phyloP scores from a whole-genome alignment of 2,888 invertebrate species.

The Pheosia gnoma region DNA sequence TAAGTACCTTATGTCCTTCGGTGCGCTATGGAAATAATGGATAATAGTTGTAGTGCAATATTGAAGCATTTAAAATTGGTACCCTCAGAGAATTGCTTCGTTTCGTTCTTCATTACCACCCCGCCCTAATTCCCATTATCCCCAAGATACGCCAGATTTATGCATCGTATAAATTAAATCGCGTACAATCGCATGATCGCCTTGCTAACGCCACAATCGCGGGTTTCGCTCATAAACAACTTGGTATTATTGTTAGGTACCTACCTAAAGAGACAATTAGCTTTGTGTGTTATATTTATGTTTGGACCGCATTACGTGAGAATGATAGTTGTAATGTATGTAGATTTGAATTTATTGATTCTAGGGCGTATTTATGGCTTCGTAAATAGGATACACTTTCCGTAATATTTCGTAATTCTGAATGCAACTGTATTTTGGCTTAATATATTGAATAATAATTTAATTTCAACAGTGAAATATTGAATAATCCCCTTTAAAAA shows the following conservation, averaged over 20 bases:
- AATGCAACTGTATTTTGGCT: no score
- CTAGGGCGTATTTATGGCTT: neutral
- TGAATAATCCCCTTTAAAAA: no score
- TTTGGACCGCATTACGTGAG: slow-evolving; percentile 17
- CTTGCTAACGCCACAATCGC: slow-evolving; percentile 14
- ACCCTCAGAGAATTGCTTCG: no score
- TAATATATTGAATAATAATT: no score
- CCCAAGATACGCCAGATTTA: slow-evolving; percentile 54
- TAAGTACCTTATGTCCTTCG: no score
- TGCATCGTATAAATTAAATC: slow-evolving; percentile 61
- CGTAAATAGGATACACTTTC: neutral
- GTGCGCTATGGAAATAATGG: no score
- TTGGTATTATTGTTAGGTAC: slow-evolving; percentile 29
- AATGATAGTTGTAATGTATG: slow-evolving; percentile 12
- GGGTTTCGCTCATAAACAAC: slow-evolving; percentile 51
- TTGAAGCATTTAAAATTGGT: no score
- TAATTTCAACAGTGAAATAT: no score
- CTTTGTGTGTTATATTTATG: slow-evolving; percentile 14
- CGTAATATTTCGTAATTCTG: no score
- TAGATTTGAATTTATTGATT: neutral
- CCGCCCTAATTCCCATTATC: slow-evolving; percentile 48
- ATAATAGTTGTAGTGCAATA: no score
- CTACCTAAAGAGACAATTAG: slow-evolving; percentile 45
- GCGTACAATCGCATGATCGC: slow-evolving; percentile 42
- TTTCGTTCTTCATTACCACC: slow-evolving; percentile 2